Base-by-base conservation (phyloP, 1,140 invertebrate species). In the Hermetia illucens region DNA sequence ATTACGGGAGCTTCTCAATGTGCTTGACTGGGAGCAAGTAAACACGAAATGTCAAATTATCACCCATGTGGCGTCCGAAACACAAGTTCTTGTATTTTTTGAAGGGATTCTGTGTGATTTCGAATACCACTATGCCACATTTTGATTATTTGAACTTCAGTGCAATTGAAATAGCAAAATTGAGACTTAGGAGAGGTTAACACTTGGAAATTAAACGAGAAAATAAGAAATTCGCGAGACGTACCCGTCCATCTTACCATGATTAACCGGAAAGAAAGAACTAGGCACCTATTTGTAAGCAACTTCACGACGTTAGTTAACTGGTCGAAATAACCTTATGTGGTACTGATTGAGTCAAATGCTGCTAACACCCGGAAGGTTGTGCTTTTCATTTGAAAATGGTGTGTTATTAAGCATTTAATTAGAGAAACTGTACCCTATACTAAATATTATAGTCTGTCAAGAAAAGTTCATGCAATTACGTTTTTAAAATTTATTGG, bases 251-350 rank as follows among this genome's bases (percentile, higher is more conserved):
- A n/a, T n/a, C 39, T 42, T 42, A 44, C 40, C 40, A 41, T 44
- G 40, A 31, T 32, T 41, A 42, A 44, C 40, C 43, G 43, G 43
- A 44, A 44, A 44, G 43, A 44, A 44, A 44, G 43, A 44, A 44
- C 34, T 37, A 36, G 38, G 24, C 21, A 35, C 12, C 15, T 34
- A 18, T 12, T 12, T 13, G 32, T 13, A 13, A 34, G 17, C 19
- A 17, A 12, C 12, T 15, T 12, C 2, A 5, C 12, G 17, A 18
- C 12, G 12, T 12, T 9, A 12, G 32, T 3, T 3, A 3, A 17
- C 13, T 17, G 18, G 9, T 34, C 4, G 32, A 34, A 34, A 5
- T 19, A 17, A 34, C 32, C 16, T 17, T 17, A 17, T 34, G 32
- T 15, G 12, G 32, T 15, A 34, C 19, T 4, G 16, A 18, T 27